Evolutionary conservation across 1,140 invertebrate genomes (phyloP).

Genomic region (Drosophila ohnishii): DNA sequence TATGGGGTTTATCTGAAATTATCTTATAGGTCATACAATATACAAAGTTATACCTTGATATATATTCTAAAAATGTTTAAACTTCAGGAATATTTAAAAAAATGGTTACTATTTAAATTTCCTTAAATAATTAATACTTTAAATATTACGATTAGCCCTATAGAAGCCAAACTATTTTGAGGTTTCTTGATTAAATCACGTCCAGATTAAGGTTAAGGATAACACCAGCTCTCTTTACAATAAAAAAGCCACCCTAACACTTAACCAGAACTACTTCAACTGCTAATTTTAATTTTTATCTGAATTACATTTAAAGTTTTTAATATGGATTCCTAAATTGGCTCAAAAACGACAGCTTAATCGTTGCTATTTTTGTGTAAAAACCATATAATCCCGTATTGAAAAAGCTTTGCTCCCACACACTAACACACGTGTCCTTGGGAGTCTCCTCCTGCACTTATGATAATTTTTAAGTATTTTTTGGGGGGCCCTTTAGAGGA

Average conservation of each 20-base stretch:
- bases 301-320: too few relatives aligned
- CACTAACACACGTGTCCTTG: constrained; percentile 9
- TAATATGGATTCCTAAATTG: not conserved
- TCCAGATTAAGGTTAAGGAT: not conserved
- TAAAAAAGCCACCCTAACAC: not conserved
- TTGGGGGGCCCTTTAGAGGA: constrained; percentile 18
- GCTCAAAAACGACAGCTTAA: not conserved
- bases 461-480: constrained; percentile 71
- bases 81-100: too few relatives aligned
- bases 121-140: too few relatives aligned
- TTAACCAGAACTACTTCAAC: not conserved
- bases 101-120: too few relatives aligned
- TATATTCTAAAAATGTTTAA: too few relatives aligned
- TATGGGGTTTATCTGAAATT: not conserved
- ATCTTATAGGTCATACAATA: not conserved
- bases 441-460: constrained; percentile 50
- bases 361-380: not conserved
- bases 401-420: constrained; percentile 6
- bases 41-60: too few relatives aligned
- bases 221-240: not conserved
- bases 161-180: accelerated
- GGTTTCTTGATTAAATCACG: not conserved
- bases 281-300: not conserved
- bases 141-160: not conserved
- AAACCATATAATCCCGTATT: not conserved